Conservation (phyloP, 2,888 invertebrate genomes). For the Tridacna crocea region DNA sequence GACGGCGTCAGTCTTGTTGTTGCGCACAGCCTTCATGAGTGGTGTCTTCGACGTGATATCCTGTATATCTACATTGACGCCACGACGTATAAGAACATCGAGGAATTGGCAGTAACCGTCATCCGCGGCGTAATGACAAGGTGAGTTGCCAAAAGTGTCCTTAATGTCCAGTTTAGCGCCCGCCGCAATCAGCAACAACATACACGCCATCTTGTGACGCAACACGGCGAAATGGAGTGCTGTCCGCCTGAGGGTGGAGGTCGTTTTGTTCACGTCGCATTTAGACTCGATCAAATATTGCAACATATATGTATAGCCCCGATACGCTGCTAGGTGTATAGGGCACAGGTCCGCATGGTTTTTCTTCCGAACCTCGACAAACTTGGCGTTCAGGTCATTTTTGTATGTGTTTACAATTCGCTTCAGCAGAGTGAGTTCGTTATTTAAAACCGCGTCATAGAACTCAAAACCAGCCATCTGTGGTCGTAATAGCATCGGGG, state of each 20-base stretch:
- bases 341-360: conserved; percentile 83
- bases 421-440: conserved; percentile 81
- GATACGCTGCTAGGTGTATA: conserved; percentile 82
- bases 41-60: conserved; percentile 84
- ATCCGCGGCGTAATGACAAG: conserved; percentile 84
- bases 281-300: conserved; percentile 81
- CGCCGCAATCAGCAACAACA: conserved; percentile 81
- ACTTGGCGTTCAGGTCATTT: conserved; percentile 83
- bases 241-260: conserved; percentile 81
- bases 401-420: conserved; percentile 82
- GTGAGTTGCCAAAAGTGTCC: conserved; percentile 84
- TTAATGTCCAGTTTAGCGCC: conserved; percentile 82
- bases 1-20: conserved; percentile 83
- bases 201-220: conserved; percentile 83
- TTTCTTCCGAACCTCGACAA: conserved; percentile 83
- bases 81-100: conserved; percentile 81
- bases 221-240: conserved; percentile 84
- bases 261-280: conserved; percentile 83
- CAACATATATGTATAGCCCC: conserved; percentile 83
- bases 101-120: conserved; percentile 83
- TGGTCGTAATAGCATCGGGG: conserved; percentile 75
- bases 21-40: conserved; percentile 84
- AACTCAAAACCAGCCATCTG: conserved; percentile 82
- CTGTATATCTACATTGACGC: conserved; percentile 82
- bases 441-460: conserved; percentile 84